These are phyloP conservation scores for Sciurus carolinensis DNA, from an alignment of 2,797 vertebrate species.

Conservation along the genomic window DNA sequence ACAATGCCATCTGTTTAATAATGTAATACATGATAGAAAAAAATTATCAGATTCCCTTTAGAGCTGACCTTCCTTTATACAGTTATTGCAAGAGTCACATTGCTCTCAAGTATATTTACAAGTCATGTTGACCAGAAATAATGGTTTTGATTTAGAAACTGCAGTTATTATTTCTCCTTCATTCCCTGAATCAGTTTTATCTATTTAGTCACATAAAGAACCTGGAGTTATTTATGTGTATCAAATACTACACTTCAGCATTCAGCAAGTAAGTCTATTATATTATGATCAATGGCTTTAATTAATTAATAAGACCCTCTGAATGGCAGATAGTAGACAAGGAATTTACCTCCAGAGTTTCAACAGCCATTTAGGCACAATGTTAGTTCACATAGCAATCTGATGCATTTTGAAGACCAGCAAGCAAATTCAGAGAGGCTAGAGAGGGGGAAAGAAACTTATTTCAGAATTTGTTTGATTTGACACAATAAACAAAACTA, in stretches of 20 bases:
- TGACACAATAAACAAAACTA: not conserved
- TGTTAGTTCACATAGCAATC: not conserved
- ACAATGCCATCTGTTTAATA: not conserved
- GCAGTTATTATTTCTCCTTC: not conserved
- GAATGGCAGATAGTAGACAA: not conserved
- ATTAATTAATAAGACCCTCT: not conserved
- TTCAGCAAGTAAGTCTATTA: not conserved
- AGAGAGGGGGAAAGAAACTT: not conserved
- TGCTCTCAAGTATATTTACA: not conserved
- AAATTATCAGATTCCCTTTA: not conserved
- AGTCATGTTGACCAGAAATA: not conserved
- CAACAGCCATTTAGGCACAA: not conserved
- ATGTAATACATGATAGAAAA: not conserved
- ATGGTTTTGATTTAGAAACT: constrained; percentile 1
- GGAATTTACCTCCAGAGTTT: not conserved
- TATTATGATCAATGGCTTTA: not conserved
- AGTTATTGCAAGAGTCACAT: not conserved
- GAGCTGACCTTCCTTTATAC: not conserved
- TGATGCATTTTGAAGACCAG: constrained; percentile 17
- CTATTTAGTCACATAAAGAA: not conserved
- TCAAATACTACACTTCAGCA: constrained; percentile 19
- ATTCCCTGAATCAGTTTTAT: not conserved
- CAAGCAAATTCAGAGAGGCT: not conserved
- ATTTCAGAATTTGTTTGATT: constrained; percentile 5
- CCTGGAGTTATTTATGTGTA: not conserved